Conservation (phyloP, 2,888 invertebrate species). For the Dynastes grantii region DNA sequence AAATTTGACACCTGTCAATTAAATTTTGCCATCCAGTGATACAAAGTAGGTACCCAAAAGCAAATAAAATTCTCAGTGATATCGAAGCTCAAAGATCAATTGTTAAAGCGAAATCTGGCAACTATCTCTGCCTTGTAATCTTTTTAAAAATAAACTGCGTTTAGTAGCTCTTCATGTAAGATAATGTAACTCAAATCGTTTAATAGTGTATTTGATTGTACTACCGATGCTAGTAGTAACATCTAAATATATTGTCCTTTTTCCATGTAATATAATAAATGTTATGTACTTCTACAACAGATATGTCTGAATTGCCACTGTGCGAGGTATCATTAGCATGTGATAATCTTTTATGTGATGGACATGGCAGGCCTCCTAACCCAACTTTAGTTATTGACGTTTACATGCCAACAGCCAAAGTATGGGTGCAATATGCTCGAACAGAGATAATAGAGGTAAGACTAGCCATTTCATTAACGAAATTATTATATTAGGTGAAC, state of each 20-base stretch:
- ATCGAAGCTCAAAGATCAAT: too few species aligned
- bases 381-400: constrained; percentile 86
- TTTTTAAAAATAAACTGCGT: too few species aligned
- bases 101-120: too few species aligned
- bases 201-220: too few species aligned
- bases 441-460: constrained; percentile 91
- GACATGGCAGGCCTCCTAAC: constrained; percentile 88
- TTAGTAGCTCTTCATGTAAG: not conserved
- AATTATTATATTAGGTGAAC: not conserved
- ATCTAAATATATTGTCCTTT: too few species aligned
- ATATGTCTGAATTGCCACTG: constrained; percentile 87
- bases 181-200: constrained; percentile 11
- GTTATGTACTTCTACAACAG: constrained; percentile 69
- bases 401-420: constrained; percentile 74
- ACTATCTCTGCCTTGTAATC: too few species aligned
- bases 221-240: too few species aligned
- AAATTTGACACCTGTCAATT: too few species aligned
- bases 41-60: too few species aligned
- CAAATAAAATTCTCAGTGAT: too few species aligned
- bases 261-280: too few species aligned
- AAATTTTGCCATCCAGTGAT: too few species aligned
- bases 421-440: constrained; percentile 88
- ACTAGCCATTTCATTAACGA: not conserved
- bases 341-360: constrained; percentile 91
- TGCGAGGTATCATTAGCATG: constrained; percentile 91